Conservation (phyloP, 2,888 invertebrate genomes). For the Cheilosia scutellata region DNA sequence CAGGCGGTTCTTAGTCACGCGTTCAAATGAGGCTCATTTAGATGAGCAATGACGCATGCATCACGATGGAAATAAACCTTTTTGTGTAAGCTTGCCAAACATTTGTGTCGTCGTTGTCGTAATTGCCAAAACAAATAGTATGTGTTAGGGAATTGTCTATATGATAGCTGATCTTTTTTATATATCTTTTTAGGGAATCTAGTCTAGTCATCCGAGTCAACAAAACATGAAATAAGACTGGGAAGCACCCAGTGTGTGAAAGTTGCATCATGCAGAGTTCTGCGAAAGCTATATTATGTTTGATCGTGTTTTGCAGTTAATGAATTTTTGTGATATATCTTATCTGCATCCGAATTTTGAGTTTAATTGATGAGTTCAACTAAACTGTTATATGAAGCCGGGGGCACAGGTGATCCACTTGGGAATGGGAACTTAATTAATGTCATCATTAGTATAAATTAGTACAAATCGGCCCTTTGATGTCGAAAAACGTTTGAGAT, state of each 20-base stretch:
- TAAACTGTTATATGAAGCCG: no score
- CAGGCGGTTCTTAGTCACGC: not conserved
- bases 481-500: no score
- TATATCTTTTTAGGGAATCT: conserved; percentile 22
- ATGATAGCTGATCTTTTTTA: not conserved
- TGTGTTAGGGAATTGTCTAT: not conserved
- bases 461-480: no score
- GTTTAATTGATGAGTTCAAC: not conserved
- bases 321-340: not conserved
- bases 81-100: conserved; percentile 7
- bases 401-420: no score
- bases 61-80: not conserved
- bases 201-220: conserved; percentile 32
- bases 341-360: not conserved
- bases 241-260: conserved; percentile 9
- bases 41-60: not conserved
- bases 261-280: conserved; percentile 16
- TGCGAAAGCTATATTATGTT: not conserved
- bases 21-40: not conserved
- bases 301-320: not conserved
- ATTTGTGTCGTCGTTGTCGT: conserved; percentile 4
- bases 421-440: no score
- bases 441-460: no score
- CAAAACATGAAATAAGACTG: not conserved
- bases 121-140: conserved; percentile 14